Evolutionary conservation across 1,140 invertebrate genomes (phyloP), one percentile per base, ranked within the genome.

Genomic region (Calliopsis andreniformis): DNA sequence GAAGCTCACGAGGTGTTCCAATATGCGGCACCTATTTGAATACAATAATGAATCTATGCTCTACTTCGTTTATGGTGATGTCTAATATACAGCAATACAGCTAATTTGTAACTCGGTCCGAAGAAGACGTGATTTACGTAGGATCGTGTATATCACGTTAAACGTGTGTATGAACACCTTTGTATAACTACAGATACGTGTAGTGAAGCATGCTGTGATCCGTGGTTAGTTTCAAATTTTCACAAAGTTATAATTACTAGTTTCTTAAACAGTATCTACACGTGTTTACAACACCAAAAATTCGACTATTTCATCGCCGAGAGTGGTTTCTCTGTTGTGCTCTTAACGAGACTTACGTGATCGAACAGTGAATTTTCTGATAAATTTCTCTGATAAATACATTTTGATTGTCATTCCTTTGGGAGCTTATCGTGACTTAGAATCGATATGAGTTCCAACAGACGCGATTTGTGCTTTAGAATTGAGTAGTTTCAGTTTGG

Each of bases 351-450:
- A 25, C 8, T 55, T 28, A 18, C 49, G 18, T 53, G 20, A 42
- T 39, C 2, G 35, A 32, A 10, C 16, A 10, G 49, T 55, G 20
- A 8, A 14, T 68, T 59, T 35, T 42, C n/a, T 14, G 20, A 14
- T 39, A 42, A 39, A 3, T n/a, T 43, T 39, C 10, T 68, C 7
- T 16, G 23, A 62, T 35, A n/a, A 61, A 75, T 55, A 45, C 35
- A 18, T 18, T 39, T 30, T 10, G 10, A 2, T 32, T 23, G 18
- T 7, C 6, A 1, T 7, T 18, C 39, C 14, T 53, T 49, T 39
- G 14, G 42, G 16, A 32, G 42, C 53, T 18, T 0, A 1, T 6
- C 10, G 5, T 12, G 18, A 20, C 6, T 30, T 20, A 0, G 3
- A 28, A 32, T 20, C 14, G 14, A 5, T 55, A 10, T 0, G n/a